Percentiles rank a stretch among this genome's conserved stretches.
These are phyloP conservation scores for Phaedon cochleariae DNA, from an alignment of 2,888 invertebrate genomes.

Conservation along the genomic window DNA sequence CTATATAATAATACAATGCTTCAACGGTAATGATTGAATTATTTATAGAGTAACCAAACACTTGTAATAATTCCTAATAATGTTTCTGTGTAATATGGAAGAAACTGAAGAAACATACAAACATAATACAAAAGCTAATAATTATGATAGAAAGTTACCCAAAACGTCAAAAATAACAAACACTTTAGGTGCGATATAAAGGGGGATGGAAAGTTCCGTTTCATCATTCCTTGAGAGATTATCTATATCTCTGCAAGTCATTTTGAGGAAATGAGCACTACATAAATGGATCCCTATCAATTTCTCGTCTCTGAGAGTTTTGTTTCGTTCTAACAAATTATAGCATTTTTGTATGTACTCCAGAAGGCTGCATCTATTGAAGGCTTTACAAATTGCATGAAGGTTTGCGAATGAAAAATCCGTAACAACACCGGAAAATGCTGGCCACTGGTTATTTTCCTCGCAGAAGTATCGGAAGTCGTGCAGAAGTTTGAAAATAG, in stretches of 20 bases:
- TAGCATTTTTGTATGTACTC: slow-evolving; percentile 20
- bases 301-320: neutral
- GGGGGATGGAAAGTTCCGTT: too few relatives aligned
- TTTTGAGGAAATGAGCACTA: slow-evolving; percentile 27
- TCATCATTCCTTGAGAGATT: neutral
- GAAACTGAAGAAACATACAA: too few relatives aligned
- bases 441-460: slow-evolving; percentile 26
- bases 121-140: too few relatives aligned
- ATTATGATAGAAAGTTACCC: too few relatives aligned
- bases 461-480: slow-evolving; percentile 25
- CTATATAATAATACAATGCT: too few relatives aligned
- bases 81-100: too few relatives aligned
- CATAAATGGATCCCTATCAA: slow-evolving; percentile 26
- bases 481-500: slow-evolving; percentile 26
- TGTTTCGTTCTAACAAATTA: neutral
- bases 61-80: too few relatives aligned
- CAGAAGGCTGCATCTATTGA: slow-evolving; percentile 11
- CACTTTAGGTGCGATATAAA: too few relatives aligned
- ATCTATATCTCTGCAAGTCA: slow-evolving; percentile 21
- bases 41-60: too few relatives aligned
- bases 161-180: too few relatives aligned
- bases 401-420: slow-evolving; percentile 33
- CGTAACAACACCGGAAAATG: slow-evolving; percentile 27
- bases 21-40: too few relatives aligned
- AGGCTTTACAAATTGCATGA: slow-evolving; percentile 24